Conservation (phyloP, 2,888 invertebrate species). For the Amphipoea lucens region DNA sequence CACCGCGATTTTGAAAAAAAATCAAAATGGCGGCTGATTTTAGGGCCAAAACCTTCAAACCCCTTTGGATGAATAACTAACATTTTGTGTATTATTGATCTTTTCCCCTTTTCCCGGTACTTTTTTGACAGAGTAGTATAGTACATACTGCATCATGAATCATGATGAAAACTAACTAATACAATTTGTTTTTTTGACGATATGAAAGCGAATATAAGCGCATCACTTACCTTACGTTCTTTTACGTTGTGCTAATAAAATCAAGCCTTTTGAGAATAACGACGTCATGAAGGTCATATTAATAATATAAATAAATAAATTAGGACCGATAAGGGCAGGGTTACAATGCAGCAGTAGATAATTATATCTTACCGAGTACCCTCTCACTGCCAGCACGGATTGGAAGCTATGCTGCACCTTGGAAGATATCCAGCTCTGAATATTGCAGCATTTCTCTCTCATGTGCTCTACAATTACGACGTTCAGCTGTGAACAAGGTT, state of each 20-base stretch:
- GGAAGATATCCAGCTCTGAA: neutral
- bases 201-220: neutral
- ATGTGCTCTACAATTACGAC: neutral
- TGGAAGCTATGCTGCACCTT: slow-evolving; percentile 17
- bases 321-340: no score
- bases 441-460: neutral
- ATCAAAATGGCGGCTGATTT: no score
- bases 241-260: neutral
- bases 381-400: slow-evolving; percentile 7
- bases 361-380: slow-evolving; percentile 15
- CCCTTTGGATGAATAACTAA: no score
- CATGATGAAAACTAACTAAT: neutral
- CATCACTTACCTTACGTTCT: neutral
- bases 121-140: no score
- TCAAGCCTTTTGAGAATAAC: neutral
- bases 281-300: neutral
- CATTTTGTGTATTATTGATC: no score
- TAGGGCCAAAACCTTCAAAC: no score
- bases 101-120: no score
- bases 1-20: no score
- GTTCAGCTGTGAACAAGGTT: slow-evolving; percentile 9
- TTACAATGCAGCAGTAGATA: neutral
- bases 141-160: neutral
- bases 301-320: neutral
- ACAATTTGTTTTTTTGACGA: neutral